Base-by-base conservation (phyloP, 2,113 vertebrate species). In the Ophiodon elongatus region DNA sequence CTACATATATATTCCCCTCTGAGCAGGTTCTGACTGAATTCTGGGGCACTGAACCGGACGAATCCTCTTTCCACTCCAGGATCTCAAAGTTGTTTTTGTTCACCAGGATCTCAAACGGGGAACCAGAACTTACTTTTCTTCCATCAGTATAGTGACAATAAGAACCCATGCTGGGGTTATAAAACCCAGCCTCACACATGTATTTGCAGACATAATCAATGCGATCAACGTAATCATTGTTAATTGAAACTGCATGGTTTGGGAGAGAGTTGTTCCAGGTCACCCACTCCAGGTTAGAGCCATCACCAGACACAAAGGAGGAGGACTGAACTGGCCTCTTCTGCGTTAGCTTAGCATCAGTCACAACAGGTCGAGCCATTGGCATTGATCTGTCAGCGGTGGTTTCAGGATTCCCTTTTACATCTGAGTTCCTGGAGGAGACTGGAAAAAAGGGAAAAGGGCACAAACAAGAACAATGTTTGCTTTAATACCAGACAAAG, bases 71-170 rank as follows among this genome's bases (percentile, higher is more conserved):
- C 75, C 75, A 84, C 39, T 78, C 21, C 68, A 78, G 29, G 5
- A 77, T 45, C 37, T 77, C 59, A 76, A 72, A 77, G 17, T 25
- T 66, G 45, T 78, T 15, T 45, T 37, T 66, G 39, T 83, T 83
- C 14, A 83, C 67, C 31, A 33, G 62, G 25, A 83, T 13, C n/a
- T 72, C 17, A 77, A 83, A 78, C 0, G 31, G 27, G 6, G 4
- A 41, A 71, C 62, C 1, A 65, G 14, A 0, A 52, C 41, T 0
- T 43, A 10, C 29, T 19, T n/a, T 13, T 6, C 1, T 3, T 11
- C 0, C 35, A 8, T 2, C 1, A 2, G 72, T 0, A 69, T 82
- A 76, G 27, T 54, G 2, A 27, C 80, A 82, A 31, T 43, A 54
- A 62, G 33, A 25, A 41, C n/a, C 64, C 41, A 10, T 25, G n/a